Evolutionary conservation across 2,113 vertebrate genomes (phyloP), one percentile per base, ranked within the genome.

Genomic region (Pholis gunnellus): DNA sequence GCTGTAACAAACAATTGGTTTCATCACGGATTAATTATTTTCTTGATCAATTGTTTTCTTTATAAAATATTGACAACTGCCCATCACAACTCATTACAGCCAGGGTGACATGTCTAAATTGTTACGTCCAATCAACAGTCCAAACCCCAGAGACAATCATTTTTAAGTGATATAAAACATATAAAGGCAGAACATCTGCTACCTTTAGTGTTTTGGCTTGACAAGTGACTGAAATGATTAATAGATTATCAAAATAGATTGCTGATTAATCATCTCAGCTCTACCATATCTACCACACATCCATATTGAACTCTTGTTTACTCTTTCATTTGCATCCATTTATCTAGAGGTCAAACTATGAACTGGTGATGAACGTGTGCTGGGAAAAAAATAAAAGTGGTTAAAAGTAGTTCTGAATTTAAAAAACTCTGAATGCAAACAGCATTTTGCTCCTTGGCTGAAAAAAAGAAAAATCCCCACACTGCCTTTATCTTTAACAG

Each of bases 401-500:
- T 78, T 10, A 75, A 86, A 86, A 36, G 31, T 22, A 13, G 1
- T 72, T 73, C 18, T 34, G 60, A 34, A 76, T 69, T 17, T 36
- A 69, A 27, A 79, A 84, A 75, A 72, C 2, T 11, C 25, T 20
- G 31, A 81, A 78, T 68, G 38, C 72, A 84, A 80, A 77, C 29
- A 82, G 36, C 78, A 57, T 71, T 78, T 66, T 59, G 44, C 54
- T 78, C 56, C 20, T 72, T 71, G n/a, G n/a, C 44, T 54, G 27
- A 36, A 65, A 56, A 59, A 74, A 52, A 68, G n/a, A 18, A 0
- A 87, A 87, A 79, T 88, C 84, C 86, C 86, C 67, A 75, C 46
- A 81, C 65, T 72, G 89, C 75, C 61, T 90, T 92, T 92, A 91
- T 93, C 90, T 92, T 87, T 87, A 93, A 91, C 82, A 90, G 87